Evolutionary conservation across 2,113 vertebrate genomes (phyloP), one percentile per base, ranked within the genome.

Genomic region (Patagioenas fasciata): DNA sequence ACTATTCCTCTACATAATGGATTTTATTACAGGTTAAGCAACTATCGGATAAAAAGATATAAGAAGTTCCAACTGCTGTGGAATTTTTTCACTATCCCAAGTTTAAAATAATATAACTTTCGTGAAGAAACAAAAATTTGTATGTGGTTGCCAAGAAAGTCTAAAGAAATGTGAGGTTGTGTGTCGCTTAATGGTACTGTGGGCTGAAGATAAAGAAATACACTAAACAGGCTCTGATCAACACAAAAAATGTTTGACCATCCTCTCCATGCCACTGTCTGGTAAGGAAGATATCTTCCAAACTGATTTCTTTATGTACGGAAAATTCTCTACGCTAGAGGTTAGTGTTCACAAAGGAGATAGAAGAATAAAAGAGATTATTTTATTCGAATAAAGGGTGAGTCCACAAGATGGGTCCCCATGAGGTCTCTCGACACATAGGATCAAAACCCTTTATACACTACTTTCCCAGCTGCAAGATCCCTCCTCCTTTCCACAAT

Each of bases 161-260:
- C 44, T 71, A 36, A 60, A 60, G 11, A 87, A 67, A 51, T 5
- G 26, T 4, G 13, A 53, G 7, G 16, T 6, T 36, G 6, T 5
- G 4, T n/a, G 17, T 5, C 20, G 12, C 2, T 9, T 42, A 9
- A 14, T 0, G 0, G 4, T 38, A 26, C 6, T 2, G 6, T 5
- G 6, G 11, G 8, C 24, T 44, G 34, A 69, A 51, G 15, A 56
- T 21, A 38, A 71, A 61, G 23, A 32, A 7, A 53, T 31, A 8
- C 1, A 15, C 23, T 24, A 7, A 42, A 23, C 5, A 69, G 3
- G 2, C 13, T 79, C 13, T 12, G 9, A 15, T 4, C 4, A 14
- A 11, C 10, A 24, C 11, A 36, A 7, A 18, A 73, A 34, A 61
- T 28, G 51, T 48, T 25, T 47, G 18, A 15, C 8, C 19, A 29